Conservation (phyloP, 2,113 vertebrate species). For the Sceloporus tristichus region DNA sequence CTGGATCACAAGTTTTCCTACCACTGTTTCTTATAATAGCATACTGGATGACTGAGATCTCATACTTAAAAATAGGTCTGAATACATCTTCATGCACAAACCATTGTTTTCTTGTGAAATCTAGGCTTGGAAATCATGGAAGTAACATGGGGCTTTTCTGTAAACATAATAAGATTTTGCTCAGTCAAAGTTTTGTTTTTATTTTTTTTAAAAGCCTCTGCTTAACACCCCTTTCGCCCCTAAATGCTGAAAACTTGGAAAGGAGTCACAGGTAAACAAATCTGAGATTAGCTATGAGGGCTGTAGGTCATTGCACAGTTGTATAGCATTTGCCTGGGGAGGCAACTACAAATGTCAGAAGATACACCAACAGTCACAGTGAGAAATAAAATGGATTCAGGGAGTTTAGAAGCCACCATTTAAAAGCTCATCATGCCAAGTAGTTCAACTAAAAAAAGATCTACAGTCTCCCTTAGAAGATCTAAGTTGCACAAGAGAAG, state of each 20-base stretch:
- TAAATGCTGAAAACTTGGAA: slow-evolving; percentile 21
- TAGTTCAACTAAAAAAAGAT: slow-evolving; percentile 73
- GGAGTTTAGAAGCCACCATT: slow-evolving; percentile 76
- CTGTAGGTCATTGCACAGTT: slow-evolving; percentile 21
- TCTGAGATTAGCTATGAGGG: slow-evolving; percentile 73
- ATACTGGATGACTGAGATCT: too few species aligned
- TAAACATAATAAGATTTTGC: too few species aligned
- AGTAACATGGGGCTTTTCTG: too few species aligned
- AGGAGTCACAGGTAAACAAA: slow-evolving; percentile 70
- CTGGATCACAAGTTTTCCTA: too few species aligned
- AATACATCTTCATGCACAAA: too few species aligned
- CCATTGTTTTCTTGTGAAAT: too few species aligned
- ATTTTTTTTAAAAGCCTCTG: slow-evolving; percentile 6
- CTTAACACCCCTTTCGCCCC: slow-evolving; percentile 39
- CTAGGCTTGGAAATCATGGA: too few species aligned
- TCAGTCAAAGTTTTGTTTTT: too few species aligned
- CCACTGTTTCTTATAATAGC: too few species aligned
- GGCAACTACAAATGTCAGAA: slow-evolving; percentile 71
- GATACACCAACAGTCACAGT: slow-evolving; percentile 74
- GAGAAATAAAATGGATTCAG: slow-evolving; percentile 75
- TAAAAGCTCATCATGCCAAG: slow-evolving; percentile 72
- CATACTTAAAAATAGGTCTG: too few species aligned
- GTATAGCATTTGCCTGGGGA: slow-evolving; percentile 71
- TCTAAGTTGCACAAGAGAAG: slow-evolving; percentile 76
- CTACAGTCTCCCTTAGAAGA: slow-evolving; percentile 71